phyloP scores from a whole-genome alignment of 2,888 invertebrate genomes.

The Drosophila fungiperda region DNA sequence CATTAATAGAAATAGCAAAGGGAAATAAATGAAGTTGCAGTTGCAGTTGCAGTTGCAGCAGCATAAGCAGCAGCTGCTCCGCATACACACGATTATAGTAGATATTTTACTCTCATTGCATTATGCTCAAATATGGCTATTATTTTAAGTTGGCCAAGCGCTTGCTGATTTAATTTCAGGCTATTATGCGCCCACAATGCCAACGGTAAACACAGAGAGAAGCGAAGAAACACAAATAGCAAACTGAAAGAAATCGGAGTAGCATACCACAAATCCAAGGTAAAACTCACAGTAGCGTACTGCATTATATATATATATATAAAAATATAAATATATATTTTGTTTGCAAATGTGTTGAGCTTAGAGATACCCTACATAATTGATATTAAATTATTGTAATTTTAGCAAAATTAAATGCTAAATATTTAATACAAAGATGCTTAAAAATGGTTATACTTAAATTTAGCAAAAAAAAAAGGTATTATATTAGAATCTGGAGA shows the following conservation, averaged over 20 bases:
- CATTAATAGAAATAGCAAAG: conserved; percentile 31
- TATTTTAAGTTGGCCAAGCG: conserved; percentile 80
- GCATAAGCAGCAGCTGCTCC: conserved; percentile 32
- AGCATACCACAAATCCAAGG: conserved; percentile 27
- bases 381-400: too few species aligned
- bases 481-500: not conserved
- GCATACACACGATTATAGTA: conserved; percentile 51
- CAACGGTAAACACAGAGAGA: conserved; percentile 62
- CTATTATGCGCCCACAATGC: conserved; percentile 78
- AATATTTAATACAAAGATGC: not conserved
- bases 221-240: conserved; percentile 22
- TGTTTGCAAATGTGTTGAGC: not conserved
- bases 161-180: conserved; percentile 77
- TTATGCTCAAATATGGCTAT: conserved; percentile 71
- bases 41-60: conserved; percentile 15
- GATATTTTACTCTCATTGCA: conserved; percentile 61
- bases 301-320: not conserved
- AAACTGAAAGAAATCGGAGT: conserved; percentile 9
- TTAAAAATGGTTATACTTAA: not conserved
- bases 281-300: conserved; percentile 23
- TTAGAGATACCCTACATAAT: conserved; percentile 18
- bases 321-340: conserved; percentile 4
- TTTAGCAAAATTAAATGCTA: not conserved
- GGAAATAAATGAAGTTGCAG: conserved; percentile 36
- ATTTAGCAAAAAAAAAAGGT: not conserved